A percentile compares a stretch with the other conserved stretches of the same genome.
These are phyloP conservation scores for Ceratothoa steindachneri DNA, from an alignment of 2,888 invertebrate species.

Conservation along the genomic window DNA sequence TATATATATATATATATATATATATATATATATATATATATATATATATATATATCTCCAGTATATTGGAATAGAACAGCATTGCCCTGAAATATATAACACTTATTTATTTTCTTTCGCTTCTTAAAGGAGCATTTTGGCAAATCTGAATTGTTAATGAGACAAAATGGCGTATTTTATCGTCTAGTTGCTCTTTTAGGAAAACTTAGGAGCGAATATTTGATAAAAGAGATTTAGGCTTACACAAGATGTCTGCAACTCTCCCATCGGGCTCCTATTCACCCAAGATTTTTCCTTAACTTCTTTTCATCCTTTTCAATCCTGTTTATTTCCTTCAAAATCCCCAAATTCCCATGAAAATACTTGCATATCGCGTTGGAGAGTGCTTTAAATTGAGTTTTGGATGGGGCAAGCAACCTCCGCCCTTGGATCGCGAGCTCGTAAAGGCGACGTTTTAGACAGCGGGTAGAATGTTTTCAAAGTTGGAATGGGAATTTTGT, in stretches of 20 bases:
- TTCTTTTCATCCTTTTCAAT: slow-evolving; percentile 43
- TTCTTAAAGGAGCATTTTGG: neutral
- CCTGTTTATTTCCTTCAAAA: slow-evolving; percentile 47
- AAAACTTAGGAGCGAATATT: neutral
- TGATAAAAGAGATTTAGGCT: neutral
- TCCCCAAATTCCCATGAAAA: slow-evolving; percentile 48
- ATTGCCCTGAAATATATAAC: neutral
- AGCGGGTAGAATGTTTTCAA: neutral
- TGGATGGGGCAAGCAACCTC: slow-evolving; percentile 21
- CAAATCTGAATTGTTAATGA: neutral
- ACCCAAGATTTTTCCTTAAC: neutral
- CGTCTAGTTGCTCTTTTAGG: neutral
- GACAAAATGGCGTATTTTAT: neutral
- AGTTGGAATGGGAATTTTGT: slow-evolving; percentile 44
- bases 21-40: neutral
- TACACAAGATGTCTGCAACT: neutral
- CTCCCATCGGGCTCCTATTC: neutral
- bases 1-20: neutral
- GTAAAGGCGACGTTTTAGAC: slow-evolving; percentile 24
- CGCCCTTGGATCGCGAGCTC: slow-evolving; percentile 22
- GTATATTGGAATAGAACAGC: neutral
- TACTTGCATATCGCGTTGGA: slow-evolving; percentile 44
- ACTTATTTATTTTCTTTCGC: neutral
- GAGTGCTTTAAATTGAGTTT: slow-evolving; percentile 46
- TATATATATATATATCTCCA: neutral